These are phyloP conservation scores for Tachina fera DNA, from an alignment of 2,888 invertebrate genomes.

Conservation along the genomic window DNA sequence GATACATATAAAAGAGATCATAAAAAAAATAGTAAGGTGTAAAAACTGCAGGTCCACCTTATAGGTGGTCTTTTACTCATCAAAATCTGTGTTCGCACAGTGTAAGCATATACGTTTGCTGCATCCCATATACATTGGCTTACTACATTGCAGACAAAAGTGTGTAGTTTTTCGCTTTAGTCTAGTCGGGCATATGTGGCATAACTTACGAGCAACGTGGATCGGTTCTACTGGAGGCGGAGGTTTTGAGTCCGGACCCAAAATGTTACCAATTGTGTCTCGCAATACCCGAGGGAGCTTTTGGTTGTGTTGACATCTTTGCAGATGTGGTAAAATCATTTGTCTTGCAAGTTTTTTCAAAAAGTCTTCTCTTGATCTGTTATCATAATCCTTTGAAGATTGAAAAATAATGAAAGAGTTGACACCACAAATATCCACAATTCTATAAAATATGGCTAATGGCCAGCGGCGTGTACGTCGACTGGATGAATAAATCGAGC, in stretches of 20 bases:
- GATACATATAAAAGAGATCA: constrained; percentile 43
- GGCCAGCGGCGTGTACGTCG: background rate
- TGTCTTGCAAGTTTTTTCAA: constrained; percentile 50
- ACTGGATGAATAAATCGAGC: constrained; percentile 45
- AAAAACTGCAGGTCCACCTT: constrained; percentile 35
- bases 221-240: too few species aligned
- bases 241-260: too few species aligned
- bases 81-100: background rate
- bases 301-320: constrained; percentile 52
- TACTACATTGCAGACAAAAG: too few species aligned
- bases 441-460: too few species aligned
- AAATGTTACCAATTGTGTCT: constrained; percentile 29
- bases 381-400: constrained; percentile 52
- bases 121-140: too few species aligned
- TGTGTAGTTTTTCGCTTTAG: too few species aligned
- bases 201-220: background rate
- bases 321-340: constrained; percentile 50
- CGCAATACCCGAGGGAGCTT: constrained; percentile 36
- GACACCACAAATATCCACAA: background rate
- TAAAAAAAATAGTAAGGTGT: constrained; percentile 45
- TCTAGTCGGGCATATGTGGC: background rate
- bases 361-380: constrained; percentile 47
- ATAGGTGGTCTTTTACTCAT: too few species aligned
- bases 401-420: constrained; percentile 29
- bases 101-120: background rate